These are phyloP conservation scores for Manacus vitellinus DNA, from an alignment of 2,113 vertebrate genomes.

Conservation along the genomic window DNA sequence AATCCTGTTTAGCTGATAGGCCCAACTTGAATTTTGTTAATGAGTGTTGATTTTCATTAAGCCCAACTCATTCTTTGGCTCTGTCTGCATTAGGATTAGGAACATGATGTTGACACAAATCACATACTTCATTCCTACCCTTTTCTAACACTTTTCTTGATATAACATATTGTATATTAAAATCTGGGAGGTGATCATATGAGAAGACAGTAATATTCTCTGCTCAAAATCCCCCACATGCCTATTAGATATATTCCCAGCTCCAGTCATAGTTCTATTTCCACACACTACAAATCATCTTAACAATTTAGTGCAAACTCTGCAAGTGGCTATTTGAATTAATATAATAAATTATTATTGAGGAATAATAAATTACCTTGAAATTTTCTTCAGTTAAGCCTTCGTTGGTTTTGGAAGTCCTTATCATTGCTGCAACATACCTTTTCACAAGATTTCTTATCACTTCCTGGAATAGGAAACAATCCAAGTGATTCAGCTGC, in stretches of 20 bases:
- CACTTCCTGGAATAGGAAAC: constrained; percentile 85
- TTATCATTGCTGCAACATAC: constrained; percentile 95
- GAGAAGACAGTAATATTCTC: neutral
- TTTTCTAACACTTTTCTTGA: neutral
- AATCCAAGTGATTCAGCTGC: neutral
- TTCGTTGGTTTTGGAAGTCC: constrained; percentile 94
- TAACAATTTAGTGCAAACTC: neutral
- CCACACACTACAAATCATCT: neutral
- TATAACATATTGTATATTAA: neutral
- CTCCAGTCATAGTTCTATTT: neutral
- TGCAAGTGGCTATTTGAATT: neutral
- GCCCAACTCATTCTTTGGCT: neutral
- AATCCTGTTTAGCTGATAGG: neutral
- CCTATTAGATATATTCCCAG: neutral
- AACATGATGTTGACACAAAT: neutral
- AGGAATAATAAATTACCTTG: constrained; percentile 79
- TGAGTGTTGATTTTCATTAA: neutral
- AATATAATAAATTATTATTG: neutral
- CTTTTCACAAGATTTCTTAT: constrained; percentile 94
- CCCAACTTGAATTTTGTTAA: neutral
- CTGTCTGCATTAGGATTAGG: neutral
- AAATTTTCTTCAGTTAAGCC: constrained; percentile 97
- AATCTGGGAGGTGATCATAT: neutral
- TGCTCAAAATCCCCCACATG: neutral
- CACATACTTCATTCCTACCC: neutral